Evolutionary conservation across 2,797 vertebrate genomes (phyloP), one percentile per base, ranked within the genome.

Genomic region (Leptoclinus maculatus): DNA sequence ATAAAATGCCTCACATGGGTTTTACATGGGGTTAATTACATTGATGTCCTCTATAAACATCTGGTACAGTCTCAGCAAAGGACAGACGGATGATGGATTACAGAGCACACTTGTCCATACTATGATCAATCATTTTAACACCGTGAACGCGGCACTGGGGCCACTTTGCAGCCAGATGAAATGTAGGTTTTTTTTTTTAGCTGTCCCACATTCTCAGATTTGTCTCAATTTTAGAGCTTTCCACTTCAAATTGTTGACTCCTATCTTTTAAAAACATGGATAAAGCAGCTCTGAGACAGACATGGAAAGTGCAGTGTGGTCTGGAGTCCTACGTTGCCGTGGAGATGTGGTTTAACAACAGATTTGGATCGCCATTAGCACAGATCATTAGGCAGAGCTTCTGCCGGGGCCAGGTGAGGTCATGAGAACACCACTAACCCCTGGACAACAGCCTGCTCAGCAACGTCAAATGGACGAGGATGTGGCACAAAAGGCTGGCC

Each of bases 351-450:
- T 90, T 90, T 79, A 88, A 93, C 87, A 88, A 89, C 84, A 91
- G 85, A 91, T 93, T 91, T 84, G 85, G 85, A 88, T 59, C 84
- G 86, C 85, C 87, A 93, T 95, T 95, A 94, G 79, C 91, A 94
- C 91, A 92, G 88, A 83, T 83, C 94, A 95, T 95, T 95, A 95
- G 91, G 90, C 93, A 94, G 89, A 74, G 83, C 71, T 87, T 88
- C 79, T 84, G 87, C 70, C 71, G 83, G 80, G 92, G 89, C 89
- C 89, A 93, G 92, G 92, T 93, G 90, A 94, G 94, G 92, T 95
- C 94, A 95, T 90, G 91, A 94, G 92, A 95, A 95, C 87, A 89
- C 83, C 82, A 85, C 76, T 80, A 85, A 88, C 84, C 83, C 81
- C 84, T 68, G 87, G 92, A 92, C 89, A 92, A 84, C 91, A 78